Conservation (phyloP, 1,140 invertebrate species). For the Drosophila mauritiana region DNA sequence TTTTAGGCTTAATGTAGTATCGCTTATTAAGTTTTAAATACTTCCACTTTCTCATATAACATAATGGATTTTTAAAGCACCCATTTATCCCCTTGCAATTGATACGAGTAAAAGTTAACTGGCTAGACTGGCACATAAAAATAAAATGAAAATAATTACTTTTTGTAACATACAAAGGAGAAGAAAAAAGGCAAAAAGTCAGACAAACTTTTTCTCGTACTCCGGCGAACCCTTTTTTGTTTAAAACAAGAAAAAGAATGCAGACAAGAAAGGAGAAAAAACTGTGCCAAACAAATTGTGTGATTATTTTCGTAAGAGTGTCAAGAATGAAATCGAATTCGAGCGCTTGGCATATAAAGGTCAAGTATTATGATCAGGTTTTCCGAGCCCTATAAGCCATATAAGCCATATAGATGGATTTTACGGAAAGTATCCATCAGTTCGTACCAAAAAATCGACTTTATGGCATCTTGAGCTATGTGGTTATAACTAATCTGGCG, state of each 20-base stretch:
- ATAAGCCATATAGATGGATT: neutral
- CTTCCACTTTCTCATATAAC: too few relatives aligned
- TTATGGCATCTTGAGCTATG: slow-evolving; percentile 1
- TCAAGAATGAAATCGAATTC: slow-evolving; percentile 39
- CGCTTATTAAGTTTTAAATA: neutral
- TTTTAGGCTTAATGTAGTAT: neutral
- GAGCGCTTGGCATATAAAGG: slow-evolving; percentile 16
- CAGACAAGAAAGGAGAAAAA: slow-evolving; percentile 34
- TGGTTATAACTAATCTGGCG: slow-evolving; percentile 3
- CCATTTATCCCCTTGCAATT: slow-evolving; percentile 2
- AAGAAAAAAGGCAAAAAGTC: slow-evolving; percentile 29
- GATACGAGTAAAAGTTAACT: slow-evolving; percentile 26
- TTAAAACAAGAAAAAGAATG: slow-evolving; percentile 29
- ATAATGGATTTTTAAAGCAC: slow-evolving; percentile 8
- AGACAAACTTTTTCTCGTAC: slow-evolving; percentile 39
- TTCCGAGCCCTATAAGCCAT: neutral
- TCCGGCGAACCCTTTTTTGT: slow-evolving; percentile 34
- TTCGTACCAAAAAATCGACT: neutral
- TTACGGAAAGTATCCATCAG: neutral
- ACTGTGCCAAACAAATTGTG: slow-evolving; percentile 48
- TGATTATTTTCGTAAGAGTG: slow-evolving; percentile 29
- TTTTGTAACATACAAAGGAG: slow-evolving; percentile 14
- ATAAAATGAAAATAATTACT: slow-evolving; percentile 47
- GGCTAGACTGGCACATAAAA: slow-evolving; percentile 34
- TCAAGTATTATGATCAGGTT: slow-evolving; percentile 9